A percentile compares a stretch with the other conserved stretches of the same genome.
Conservation (phyloP, 2,113 vertebrate genomes). For the Triplophysa dalaica region DNA sequence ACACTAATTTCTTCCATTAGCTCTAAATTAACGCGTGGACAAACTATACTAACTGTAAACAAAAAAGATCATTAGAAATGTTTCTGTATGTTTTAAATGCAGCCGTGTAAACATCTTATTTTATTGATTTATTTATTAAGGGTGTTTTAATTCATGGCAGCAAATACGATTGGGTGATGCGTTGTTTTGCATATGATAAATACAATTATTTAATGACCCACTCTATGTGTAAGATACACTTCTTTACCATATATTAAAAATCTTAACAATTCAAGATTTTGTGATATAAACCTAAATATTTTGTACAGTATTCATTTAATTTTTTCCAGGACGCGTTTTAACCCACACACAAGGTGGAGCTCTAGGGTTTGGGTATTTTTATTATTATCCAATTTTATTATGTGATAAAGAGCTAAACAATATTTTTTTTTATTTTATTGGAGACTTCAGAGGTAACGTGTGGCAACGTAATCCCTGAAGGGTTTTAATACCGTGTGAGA, state of each 20-base stretch:
- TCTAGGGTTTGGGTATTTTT: not conserved
- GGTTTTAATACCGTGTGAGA: too few relatives aligned
- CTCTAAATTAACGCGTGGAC: not conserved
- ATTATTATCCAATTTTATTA: too few relatives aligned
- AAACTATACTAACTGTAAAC: not conserved
- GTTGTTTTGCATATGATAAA: not conserved
- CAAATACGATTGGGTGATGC: not conserved
- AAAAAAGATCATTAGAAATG: not conserved
- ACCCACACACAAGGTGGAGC: not conserved
- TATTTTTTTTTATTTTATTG: not conserved
- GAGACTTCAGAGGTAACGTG: not conserved
- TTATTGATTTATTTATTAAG: too few relatives aligned
- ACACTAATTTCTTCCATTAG: not conserved
- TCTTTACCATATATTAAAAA: too few relatives aligned
- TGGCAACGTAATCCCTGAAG: not conserved
- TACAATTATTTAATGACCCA: not conserved
- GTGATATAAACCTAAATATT: too few relatives aligned
- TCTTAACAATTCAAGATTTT: too few relatives aligned
- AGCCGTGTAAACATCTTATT: not conserved
- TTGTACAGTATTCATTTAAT: too few relatives aligned
- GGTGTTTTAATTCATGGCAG: not conserved
- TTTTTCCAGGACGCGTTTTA: not conserved
- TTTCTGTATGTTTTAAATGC: not conserved
- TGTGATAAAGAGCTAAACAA: too few relatives aligned
- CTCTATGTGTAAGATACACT: too few relatives aligned